phyloP scores from a whole-genome alignment of 2,113 vertebrate species.

The Thinocorus orbignyianus region DNA sequence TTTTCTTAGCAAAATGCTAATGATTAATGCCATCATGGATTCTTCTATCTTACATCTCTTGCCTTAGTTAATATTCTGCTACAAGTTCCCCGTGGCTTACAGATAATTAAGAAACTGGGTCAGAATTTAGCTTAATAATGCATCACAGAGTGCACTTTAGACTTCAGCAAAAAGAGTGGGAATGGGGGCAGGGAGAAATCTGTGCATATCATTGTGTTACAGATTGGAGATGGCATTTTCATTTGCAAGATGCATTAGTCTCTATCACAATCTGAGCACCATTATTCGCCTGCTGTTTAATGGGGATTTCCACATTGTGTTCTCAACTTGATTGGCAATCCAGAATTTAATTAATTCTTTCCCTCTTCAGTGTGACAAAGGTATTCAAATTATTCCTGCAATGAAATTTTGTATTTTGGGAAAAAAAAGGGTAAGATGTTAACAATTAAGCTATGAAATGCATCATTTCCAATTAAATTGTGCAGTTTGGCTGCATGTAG shows the following conservation, averaged over 20 bases:
- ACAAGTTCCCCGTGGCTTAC: constrained; percentile 30
- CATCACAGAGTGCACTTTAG: constrained; percentile 38
- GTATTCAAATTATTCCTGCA: not conserved
- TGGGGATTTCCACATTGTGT: constrained; percentile 22
- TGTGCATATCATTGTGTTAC: constrained; percentile 12
- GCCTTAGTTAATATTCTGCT: constrained; percentile 60
- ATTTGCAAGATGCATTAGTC: constrained; percentile 25
- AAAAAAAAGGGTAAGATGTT: not conserved
- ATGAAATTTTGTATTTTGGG: not conserved
- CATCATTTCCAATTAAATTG: not conserved
- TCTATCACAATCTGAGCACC: not conserved
- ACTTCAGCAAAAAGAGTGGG: constrained; percentile 1
- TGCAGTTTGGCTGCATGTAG: not conserved
- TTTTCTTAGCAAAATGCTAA: constrained; percentile 26
- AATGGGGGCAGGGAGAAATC: constrained; percentile 33
- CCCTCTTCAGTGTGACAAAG: not conserved
- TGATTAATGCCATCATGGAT: not conserved
- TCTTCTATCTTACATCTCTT: not conserved
- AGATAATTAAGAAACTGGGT: constrained; percentile 69
- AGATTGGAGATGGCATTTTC: constrained; percentile 48
- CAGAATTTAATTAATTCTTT: not conserved
- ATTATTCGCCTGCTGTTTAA: constrained; percentile 2
- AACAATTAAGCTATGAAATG: not conserved
- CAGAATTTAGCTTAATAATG: constrained; percentile 67
- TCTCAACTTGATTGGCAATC: constrained; percentile 10